Conservation (phyloP, 2,797 vertebrate species). For the Amazona ochrocephala region DNA sequence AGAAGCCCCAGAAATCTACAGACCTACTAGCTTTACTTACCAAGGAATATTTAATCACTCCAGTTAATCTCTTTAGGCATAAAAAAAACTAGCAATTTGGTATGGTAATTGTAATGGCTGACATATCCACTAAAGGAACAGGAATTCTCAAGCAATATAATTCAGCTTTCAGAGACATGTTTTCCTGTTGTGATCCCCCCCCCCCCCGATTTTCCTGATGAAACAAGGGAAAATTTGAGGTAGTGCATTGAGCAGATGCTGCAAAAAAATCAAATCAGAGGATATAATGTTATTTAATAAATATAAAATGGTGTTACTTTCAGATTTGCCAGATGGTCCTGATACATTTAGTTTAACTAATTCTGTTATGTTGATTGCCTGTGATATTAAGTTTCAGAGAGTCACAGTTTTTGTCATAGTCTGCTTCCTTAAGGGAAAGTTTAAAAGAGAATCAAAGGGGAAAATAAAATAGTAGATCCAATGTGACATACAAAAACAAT, state of each 20-base stretch:
- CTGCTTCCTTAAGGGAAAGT: background rate
- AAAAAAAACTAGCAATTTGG: background rate
- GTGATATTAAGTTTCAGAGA: background rate
- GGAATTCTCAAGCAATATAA: background rate
- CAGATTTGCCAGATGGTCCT: conserved; percentile 9
- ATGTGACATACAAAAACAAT: background rate
- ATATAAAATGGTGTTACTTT: background rate
- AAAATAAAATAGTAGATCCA: background rate
- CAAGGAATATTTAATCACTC: background rate
- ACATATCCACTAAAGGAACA: background rate
- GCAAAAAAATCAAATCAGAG: conserved; percentile 1
- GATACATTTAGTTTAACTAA: conserved; percentile 25
- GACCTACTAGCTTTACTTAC: background rate
- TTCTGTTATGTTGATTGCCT: background rate
- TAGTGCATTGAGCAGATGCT: background rate
- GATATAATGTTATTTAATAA: conserved; percentile 15
- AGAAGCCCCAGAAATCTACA: background rate
- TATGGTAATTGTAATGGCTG: background rate
- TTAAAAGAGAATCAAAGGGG: background rate
- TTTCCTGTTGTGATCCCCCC: background rate
- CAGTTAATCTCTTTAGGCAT: background rate
- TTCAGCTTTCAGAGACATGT: background rate
- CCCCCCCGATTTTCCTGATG: background rate
- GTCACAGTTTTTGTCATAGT: background rate
- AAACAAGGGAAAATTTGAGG: background rate